Evolutionary conservation across 2,113 vertebrate species (phyloP).

Genomic region (Oncorhynchus kisutch): DNA sequence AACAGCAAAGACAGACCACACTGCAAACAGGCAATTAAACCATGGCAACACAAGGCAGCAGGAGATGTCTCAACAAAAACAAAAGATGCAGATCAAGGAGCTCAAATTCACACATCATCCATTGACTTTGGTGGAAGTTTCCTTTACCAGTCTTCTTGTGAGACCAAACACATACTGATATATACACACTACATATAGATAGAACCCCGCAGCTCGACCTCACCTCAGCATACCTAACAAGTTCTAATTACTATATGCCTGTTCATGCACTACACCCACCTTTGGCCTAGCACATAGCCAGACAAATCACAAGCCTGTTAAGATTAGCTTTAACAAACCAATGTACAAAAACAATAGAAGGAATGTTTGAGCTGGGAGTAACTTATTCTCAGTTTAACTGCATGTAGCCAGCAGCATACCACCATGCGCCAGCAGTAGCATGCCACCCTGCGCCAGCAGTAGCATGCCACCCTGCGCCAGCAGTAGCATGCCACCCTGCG

Average conservation of each 20-base stretch:
- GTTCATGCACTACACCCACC: neutral
- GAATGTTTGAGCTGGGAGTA: neutral
- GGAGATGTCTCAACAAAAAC: slow-evolving; percentile 7
- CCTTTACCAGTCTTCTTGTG: neutral
- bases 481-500: too few species aligned
- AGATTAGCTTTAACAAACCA: neutral
- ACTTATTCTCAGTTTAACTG: too few species aligned
- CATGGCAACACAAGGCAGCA: slow-evolving; percentile 40
- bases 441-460: too few species aligned
- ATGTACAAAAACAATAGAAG: neutral
- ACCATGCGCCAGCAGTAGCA: too few species aligned
- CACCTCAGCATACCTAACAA: too few species aligned
- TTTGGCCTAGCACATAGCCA: neutral
- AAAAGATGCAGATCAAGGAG: neutral
- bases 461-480: too few species aligned
- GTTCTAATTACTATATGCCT: too few species aligned
- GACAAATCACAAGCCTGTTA: neutral
- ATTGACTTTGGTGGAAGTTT: neutral
- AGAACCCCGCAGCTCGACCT: too few species aligned
- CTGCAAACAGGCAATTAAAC: slow-evolving; percentile 39
- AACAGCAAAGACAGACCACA: slow-evolving; percentile 48
- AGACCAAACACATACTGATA: too few species aligned
- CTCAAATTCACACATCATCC: neutral
- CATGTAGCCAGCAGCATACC: neutral
- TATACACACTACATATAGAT: too few species aligned